phyloP scores from a whole-genome alignment of 1,140 invertebrate genomes.

The Drosophila hydei region DNA sequence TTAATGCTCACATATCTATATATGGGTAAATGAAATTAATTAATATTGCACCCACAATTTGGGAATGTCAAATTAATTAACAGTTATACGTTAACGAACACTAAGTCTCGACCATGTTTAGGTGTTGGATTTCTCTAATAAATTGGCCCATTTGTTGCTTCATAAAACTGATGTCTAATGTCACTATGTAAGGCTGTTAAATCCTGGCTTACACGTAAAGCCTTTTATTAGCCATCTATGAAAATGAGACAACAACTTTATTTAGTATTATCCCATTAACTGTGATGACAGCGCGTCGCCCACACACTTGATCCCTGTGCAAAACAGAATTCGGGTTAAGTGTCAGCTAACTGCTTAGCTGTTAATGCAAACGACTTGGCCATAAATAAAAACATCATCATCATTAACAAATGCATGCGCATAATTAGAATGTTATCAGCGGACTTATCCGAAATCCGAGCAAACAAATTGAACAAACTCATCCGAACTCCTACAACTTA shows the following conservation, averaged over 20 bases:
- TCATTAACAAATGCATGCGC: conserved; percentile 27
- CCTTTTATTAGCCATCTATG: conserved; percentile 10
- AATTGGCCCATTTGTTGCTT: conserved; percentile 5
- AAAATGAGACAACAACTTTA: conserved; percentile 35
- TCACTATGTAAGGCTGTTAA: background rate
- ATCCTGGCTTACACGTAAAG: background rate
- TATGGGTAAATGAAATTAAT: background rate
- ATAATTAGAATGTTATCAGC: conserved; percentile 70
- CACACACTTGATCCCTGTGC: conserved; percentile 5
- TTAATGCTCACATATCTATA: background rate
- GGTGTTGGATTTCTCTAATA: conserved; percentile 4
- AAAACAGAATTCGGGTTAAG: conserved; percentile 42
- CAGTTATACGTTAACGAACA: conserved; percentile 21
- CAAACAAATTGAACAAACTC: conserved; percentile 61
- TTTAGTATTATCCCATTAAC: conserved; percentile 33
- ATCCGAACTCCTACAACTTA: conserved; percentile 73
- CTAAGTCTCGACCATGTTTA: conserved; percentile 17
- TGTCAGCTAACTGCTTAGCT: conserved; percentile 31
- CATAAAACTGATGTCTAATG: conserved; percentile 1
- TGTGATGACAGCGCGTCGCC: conserved; percentile 25
- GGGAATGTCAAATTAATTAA: conserved; percentile 10
- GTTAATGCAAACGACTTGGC: conserved; percentile 31
- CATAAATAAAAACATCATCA: conserved; percentile 64
- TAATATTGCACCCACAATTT: conserved; percentile 21
- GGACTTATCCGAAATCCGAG: conserved; percentile 43